Base-by-base conservation (phyloP, 2,113 vertebrate species). In the Alectura lathami region DNA sequence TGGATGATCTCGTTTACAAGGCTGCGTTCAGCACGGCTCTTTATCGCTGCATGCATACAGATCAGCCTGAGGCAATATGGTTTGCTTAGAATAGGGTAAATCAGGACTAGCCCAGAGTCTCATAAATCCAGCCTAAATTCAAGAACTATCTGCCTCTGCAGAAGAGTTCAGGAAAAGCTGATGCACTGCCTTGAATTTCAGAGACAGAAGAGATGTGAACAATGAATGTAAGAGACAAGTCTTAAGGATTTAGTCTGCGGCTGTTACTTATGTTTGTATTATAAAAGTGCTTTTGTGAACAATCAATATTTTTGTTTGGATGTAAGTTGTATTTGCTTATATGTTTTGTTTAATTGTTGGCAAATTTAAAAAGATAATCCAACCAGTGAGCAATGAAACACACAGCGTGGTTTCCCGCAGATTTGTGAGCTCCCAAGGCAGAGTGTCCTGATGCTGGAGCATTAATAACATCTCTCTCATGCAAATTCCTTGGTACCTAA, bases 351-450 rank as follows among this genome's bases (percentile, higher is more conserved):
- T 3, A 3, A 17, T 29, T 84, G 74, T 30, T 87, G 69, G 75
- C 54, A 87, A 78, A 85, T 67, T 51, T 48, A n/a, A 43, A 74
- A 26, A 67, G 53, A 56, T 11, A 82, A 93, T 76, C 40, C 64
- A 13, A 82, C 10, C 13, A 7, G 42, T 20, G 73, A 64, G 60
- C 73, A 29, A 77, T 51, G 74, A 75, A 88, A 78, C 26, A 17
- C 42, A 2, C 15, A 22, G 54, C 0, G 0, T 60, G 62, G 22
- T 84, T 83, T 87, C 32, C 79, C 2, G 0, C 3, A 34, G 42
- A 4, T 54, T 56, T 68, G 43, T 16, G 67, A 89, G 64, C 23
- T 70, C 66, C n/a, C 13, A 15, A 38, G 60, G 54, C 81, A 54
- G 68, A 50, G 11, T 43, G 38, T 72, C 32, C 56, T 60, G 47